Evolutionary conservation across 2,888 invertebrate species (phyloP).

Genomic region (Stomorhina lunata): DNA sequence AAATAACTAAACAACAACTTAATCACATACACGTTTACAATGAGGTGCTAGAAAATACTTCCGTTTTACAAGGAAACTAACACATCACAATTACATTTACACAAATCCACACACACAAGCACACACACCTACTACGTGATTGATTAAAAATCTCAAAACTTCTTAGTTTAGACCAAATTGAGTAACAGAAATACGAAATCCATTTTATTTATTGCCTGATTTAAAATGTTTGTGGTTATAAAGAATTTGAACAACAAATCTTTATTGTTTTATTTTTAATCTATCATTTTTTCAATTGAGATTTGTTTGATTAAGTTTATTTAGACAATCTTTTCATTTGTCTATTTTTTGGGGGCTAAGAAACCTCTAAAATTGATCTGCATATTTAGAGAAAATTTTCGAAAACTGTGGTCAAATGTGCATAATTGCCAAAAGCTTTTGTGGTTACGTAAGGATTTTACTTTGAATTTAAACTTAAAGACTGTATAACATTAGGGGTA

Average conservation of each 20-base stretch:
- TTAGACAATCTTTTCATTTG: slow-evolving; percentile 16
- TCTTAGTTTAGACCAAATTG: background rate
- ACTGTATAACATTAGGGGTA: background rate
- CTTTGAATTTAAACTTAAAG: background rate
- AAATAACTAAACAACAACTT: background rate
- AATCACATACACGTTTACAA: slow-evolving; percentile 31
- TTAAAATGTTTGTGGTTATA: slow-evolving; percentile 14
- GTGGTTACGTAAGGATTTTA: slow-evolving; percentile 53
- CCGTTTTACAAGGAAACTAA: slow-evolving; percentile 61
- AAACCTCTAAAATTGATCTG: slow-evolving; percentile 54
- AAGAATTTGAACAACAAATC: slow-evolving; percentile 34
- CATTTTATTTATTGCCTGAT: slow-evolving; percentile 18
- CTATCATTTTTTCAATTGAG: slow-evolving; percentile 37
- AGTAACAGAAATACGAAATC: slow-evolving; percentile 21
- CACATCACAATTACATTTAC: slow-evolving; percentile 37
- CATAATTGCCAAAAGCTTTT: slow-evolving; percentile 63
- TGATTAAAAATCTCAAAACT: background rate
- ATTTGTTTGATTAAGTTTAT: slow-evolving; percentile 24
- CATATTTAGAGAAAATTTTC: slow-evolving; percentile 46
- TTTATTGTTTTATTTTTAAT: background rate
- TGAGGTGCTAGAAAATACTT: slow-evolving; percentile 58
- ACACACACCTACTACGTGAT: slow-evolving; percentile 34
- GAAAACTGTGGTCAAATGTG: slow-evolving; percentile 55
- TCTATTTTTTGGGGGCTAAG: background rate
- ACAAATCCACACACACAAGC: background rate